Evolutionary conservation across 2,888 invertebrate genomes (phyloP).

Genomic region (Microplitis manilae): DNA sequence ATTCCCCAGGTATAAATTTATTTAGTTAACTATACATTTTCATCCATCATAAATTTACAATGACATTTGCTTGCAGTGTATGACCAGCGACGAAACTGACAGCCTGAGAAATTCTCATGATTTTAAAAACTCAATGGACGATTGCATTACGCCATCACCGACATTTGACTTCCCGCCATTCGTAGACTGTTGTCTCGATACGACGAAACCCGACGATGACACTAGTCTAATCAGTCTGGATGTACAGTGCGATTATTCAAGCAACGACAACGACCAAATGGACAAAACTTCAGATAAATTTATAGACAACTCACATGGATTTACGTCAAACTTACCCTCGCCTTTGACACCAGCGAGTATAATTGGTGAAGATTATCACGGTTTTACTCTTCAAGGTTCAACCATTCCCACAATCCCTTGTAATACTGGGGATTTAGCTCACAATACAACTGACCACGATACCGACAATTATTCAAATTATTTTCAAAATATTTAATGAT

Average conservation of each 20-base stretch:
- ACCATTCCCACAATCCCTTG: conserved; percentile 80
- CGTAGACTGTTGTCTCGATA: conserved; percentile 63
- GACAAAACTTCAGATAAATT: conserved; percentile 58
- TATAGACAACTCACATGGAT: conserved; percentile 58
- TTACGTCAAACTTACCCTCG: conserved; percentile 62
- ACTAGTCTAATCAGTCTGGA: conserved; percentile 69
- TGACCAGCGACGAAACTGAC: conserved; percentile 53
- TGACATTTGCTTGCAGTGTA: conserved; percentile 59
- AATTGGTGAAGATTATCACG: conserved; percentile 75
- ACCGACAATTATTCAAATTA: conserved; percentile 59
- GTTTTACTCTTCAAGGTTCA: conserved; percentile 76
- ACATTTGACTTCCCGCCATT: conserved; percentile 69
- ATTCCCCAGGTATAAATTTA: conserved; percentile 69
- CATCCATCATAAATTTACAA: conserved; percentile 11
- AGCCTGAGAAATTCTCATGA: conserved; percentile 36
- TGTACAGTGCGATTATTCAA: conserved; percentile 61
- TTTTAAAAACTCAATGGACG: conserved; percentile 57
- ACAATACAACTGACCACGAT: conserved; percentile 56
- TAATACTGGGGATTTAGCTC: conserved; percentile 75
- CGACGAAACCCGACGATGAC: conserved; percentile 66
- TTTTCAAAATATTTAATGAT: conserved; percentile 59
- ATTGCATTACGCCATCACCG: conserved; percentile 68
- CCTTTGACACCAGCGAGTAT: conserved; percentile 69
- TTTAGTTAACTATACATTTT: conserved; percentile 6
- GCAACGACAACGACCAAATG: conserved; percentile 53